Percentiles rank a stretch among this genome's conserved stretches.
Evolutionary conservation across 2,888 invertebrate species (phyloP).

Genomic region (Eupithecia inturbata): DNA sequence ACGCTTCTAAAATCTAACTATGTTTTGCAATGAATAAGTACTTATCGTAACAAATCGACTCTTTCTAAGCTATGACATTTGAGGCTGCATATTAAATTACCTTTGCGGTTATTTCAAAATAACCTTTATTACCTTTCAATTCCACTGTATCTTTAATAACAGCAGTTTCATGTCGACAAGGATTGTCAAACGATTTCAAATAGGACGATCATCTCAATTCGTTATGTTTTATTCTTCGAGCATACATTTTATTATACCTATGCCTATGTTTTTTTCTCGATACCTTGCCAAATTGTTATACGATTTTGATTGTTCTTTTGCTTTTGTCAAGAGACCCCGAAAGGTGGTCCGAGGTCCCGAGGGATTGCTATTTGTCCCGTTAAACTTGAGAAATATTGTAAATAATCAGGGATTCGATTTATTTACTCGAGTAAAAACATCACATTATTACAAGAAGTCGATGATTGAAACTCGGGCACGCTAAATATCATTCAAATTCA

Average conservation of each 20-base stretch:
- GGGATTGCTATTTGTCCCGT: too few species aligned
- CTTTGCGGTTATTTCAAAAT: conserved; percentile 11
- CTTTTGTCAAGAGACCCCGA: not conserved
- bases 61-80: conserved; percentile 3
- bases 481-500: not conserved
- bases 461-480: not conserved
- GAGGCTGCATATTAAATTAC: conserved; percentile 9
- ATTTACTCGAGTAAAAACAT: not conserved
- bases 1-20: not conserved
- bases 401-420: not conserved
- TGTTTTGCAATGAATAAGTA: not conserved
- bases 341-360: not conserved
- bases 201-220: too few species aligned
- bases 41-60: not conserved
- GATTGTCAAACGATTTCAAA: not conserved
- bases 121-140: not conserved
- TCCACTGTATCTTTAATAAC: not conserved
- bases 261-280: too few species aligned
- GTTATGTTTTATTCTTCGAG: too few species aligned
- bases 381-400: too few species aligned
- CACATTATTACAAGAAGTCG: not conserved
- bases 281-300: too few species aligned
- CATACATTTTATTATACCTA: too few species aligned
- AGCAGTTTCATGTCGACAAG: not conserved
- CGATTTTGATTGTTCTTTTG: not conserved